These are phyloP conservation scores for Cotesia typhae DNA, from an alignment of 1,140 invertebrate genomes.

Conservation along the genomic window DNA sequence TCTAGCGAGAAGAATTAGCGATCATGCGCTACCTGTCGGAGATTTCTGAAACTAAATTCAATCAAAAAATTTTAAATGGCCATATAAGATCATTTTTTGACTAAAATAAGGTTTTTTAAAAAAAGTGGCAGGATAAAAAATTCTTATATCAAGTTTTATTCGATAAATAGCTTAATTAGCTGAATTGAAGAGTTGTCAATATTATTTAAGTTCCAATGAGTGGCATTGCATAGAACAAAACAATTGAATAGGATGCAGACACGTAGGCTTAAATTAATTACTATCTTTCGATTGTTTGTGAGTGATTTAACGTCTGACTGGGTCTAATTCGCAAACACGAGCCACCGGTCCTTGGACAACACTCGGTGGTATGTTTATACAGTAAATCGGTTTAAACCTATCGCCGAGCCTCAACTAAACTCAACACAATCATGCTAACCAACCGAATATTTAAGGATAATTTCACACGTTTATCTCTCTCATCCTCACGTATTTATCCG, in stretches of 20 bases:
- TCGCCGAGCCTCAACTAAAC: not conserved
- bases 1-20: too few relatives aligned
- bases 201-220: too few relatives aligned
- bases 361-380: slow-evolving; percentile 41
- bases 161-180: too few relatives aligned
- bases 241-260: not conserved
- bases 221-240: too few relatives aligned
- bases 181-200: too few relatives aligned
- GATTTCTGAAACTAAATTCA: too few relatives aligned
- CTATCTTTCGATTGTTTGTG: slow-evolving; percentile 42
- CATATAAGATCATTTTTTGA: too few relatives aligned
- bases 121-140: too few relatives aligned
- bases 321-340: slow-evolving; percentile 55
- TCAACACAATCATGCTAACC: not conserved
- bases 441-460: slow-evolving; percentile 7
- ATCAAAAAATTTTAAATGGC: too few relatives aligned
- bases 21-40: too few relatives aligned
- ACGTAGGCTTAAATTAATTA: slow-evolving; percentile 4
- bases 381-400: slow-evolving; percentile 35
- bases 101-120: too few relatives aligned
- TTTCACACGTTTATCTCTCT: not conserved
- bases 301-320: slow-evolving; percentile 57
- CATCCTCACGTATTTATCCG: not conserved
- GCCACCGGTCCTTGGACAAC: slow-evolving; percentile 41
- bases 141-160: too few relatives aligned